Evolutionary conservation across 2,113 vertebrate genomes (phyloP).

Genomic region (Centrocercus urophasianus): DNA sequence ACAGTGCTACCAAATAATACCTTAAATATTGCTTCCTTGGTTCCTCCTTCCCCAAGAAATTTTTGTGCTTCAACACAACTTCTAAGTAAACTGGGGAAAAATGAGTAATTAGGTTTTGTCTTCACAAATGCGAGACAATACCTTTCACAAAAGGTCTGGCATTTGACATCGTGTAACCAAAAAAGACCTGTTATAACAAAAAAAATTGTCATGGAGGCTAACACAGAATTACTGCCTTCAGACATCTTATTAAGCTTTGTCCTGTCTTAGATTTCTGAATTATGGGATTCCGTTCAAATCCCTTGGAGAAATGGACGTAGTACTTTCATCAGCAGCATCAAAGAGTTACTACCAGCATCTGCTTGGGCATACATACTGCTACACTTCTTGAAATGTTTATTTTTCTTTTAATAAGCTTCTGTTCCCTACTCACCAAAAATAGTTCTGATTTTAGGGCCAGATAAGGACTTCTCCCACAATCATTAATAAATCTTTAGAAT

Average conservation of each 20-base stretch:
- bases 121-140: neutral
- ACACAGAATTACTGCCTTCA: neutral
- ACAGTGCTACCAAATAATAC: neutral
- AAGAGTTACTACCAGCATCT: neutral
- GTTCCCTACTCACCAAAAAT: neutral
- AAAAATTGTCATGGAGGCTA: neutral
- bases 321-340: neutral
- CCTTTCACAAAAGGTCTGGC: neutral
- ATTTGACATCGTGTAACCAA: neutral
- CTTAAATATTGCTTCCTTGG: neutral
- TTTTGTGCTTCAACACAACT: neutral
- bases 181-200: neutral
- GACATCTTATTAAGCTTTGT: neutral
- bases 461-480: neutral
- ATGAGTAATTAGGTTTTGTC: neutral
- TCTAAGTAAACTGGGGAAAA: neutral
- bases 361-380: neutral
- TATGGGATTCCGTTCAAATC: neutral
- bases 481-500: constrained; percentile 21
- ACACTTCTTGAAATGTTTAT: neutral
- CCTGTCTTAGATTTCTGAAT: neutral
- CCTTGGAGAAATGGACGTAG: neutral
- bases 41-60: neutral
- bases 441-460: neutral
- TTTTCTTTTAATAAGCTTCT: neutral